Conservation (phyloP, 2,888 invertebrate genomes). For the Mesoligia furuncula region DNA sequence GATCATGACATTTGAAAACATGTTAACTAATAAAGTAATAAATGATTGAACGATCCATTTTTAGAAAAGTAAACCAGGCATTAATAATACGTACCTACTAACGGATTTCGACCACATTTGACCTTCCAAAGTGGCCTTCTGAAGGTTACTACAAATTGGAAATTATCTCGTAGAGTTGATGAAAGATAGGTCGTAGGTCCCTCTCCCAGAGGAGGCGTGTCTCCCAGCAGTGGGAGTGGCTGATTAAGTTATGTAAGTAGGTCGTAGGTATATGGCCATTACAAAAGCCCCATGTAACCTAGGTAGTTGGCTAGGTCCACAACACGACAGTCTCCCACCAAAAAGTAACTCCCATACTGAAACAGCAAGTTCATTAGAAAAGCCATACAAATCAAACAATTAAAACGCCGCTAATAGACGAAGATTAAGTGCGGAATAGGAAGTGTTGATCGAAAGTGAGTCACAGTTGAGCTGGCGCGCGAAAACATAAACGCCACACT, state of each 20-base stretch:
- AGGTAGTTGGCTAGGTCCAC: not conserved
- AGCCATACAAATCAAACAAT: constrained; percentile 37
- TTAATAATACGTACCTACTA: no score
- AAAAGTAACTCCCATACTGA: not conserved
- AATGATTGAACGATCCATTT: not conserved
- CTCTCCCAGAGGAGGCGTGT: not conserved
- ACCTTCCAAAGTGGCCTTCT: not conserved
- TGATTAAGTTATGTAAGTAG: no score
- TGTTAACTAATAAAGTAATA: not conserved
- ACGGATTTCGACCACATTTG: not conserved
- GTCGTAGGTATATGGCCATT: not conserved
- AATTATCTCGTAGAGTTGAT: not conserved
- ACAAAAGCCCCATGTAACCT: not conserved
- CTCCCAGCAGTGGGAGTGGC: no score
- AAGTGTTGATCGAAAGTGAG: constrained; percentile 73
- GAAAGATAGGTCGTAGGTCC: not conserved
- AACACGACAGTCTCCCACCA: not conserved
- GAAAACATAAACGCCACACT: constrained; percentile 65
- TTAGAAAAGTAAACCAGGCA: not conserved
- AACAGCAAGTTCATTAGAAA: constrained; percentile 20
- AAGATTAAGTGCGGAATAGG: constrained; percentile 74
- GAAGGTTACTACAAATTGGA: not conserved
- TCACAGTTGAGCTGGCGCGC: constrained; percentile 73
- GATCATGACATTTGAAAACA: not conserved
- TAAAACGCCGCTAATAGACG: constrained; percentile 51